These are phyloP conservation scores for Megalops cyprinoides DNA, from an alignment of 2,797 vertebrate species.

Conservation along the genomic window DNA sequence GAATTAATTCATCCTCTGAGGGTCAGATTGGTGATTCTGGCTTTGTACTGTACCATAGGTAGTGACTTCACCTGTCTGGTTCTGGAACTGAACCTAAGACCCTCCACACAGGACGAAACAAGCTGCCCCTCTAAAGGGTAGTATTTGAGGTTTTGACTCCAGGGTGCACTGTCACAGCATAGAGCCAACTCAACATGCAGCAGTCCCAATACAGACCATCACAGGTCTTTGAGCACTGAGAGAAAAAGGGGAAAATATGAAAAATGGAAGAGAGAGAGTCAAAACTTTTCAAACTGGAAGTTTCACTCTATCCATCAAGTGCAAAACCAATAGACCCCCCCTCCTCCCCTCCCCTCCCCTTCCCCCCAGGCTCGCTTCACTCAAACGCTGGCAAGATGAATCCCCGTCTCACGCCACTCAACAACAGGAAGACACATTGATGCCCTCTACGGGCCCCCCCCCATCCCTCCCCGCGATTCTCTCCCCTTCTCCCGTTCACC, in stretches of 20 bases:
- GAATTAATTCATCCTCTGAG: no score
- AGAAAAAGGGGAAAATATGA: background rate
- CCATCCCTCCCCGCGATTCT: background rate
- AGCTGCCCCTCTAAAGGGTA: no score
- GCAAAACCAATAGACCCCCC: background rate
- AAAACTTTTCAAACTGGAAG: constrained; percentile 7
- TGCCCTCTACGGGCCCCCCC: background rate
- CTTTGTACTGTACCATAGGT: no score
- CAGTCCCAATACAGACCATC: background rate
- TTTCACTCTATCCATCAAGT: constrained; percentile 19
- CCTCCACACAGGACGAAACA: no score
- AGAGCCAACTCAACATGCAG: background rate
- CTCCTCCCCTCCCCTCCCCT: background rate
- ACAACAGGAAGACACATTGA: constrained; percentile 5
- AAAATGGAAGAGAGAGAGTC: background rate
- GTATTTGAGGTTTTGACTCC: no score
- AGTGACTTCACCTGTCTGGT: no score
- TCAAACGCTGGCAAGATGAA: constrained; percentile 13
- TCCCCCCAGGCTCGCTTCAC: no score
- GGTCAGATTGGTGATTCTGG: no score
- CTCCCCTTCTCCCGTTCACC: constrained; percentile 32
- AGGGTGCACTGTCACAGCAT: background rate
- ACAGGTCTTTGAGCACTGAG: background rate
- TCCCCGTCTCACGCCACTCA: background rate
- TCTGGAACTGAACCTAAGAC: no score